phyloP scores from a whole-genome alignment of 2,888 invertebrate genomes.

The Archips xylosteana region DNA sequence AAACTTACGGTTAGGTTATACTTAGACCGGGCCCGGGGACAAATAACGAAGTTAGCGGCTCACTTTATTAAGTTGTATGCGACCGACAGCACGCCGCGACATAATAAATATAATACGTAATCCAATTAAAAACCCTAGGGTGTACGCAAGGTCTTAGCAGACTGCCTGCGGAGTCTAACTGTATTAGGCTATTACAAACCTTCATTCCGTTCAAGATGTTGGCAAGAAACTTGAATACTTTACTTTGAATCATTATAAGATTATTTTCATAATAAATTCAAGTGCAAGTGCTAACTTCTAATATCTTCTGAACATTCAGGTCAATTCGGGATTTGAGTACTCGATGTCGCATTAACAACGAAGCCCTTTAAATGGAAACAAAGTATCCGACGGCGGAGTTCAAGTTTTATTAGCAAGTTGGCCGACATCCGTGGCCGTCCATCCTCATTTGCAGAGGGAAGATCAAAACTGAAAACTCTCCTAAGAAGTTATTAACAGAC shows the following conservation, averaged over 20 bases:
- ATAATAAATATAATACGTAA: conserved; percentile 37
- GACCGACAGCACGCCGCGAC: conserved; percentile 25
- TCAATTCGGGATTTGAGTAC: conserved; percentile 18
- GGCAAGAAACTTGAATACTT: too few species aligned
- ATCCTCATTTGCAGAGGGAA: conserved; percentile 66
- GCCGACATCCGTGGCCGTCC: conserved; percentile 52
- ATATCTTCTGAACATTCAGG: conserved; percentile 23
- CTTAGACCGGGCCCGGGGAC: conserved; percentile 21
- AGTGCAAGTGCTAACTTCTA: neutral
- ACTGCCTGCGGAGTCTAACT: neutral
- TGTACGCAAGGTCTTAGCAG: neutral
- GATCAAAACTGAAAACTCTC: conserved; percentile 70
- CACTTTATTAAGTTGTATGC: conserved; percentile 40
- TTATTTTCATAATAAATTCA: too few species aligned
- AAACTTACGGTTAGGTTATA: conserved; percentile 14
- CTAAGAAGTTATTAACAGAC: conserved; percentile 76
- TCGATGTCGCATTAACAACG: conserved; percentile 32
- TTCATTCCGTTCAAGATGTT: neutral
- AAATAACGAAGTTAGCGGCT: conserved; percentile 38
- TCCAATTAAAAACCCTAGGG: conserved; percentile 35
- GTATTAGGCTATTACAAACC: conserved; percentile 5
- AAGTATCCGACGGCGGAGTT: conserved; percentile 60
- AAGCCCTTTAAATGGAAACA: conserved; percentile 62
- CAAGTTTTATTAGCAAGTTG: conserved; percentile 68
- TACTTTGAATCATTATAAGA: too few species aligned